Conservation (phyloP, 2,888 invertebrate species). For the Melinaea marsaeus region DNA sequence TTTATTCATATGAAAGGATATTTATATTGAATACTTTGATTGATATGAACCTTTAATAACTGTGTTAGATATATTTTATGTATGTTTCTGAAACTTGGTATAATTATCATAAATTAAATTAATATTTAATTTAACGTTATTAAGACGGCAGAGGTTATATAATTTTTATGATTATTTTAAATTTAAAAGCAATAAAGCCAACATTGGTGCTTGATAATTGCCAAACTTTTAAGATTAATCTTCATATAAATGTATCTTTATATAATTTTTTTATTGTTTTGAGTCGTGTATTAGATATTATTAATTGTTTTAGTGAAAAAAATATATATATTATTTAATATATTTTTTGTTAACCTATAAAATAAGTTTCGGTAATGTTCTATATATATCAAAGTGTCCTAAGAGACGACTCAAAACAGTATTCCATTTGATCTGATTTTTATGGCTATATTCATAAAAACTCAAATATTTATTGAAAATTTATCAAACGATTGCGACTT, state of each 20-base stretch:
- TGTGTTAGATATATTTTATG: too few relatives aligned
- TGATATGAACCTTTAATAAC: conserved; percentile 16
- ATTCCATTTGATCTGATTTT: conserved; percentile 27
- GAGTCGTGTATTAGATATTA: conserved; percentile 12
- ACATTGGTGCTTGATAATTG: conserved; percentile 55
- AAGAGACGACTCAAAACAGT: conserved; percentile 10
- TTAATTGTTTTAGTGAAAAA: neutral
- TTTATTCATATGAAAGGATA: neutral
- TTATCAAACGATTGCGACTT: too few relatives aligned
- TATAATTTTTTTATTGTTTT: conserved; percentile 16
- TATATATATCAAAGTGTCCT: too few relatives aligned
- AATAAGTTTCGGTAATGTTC: too few relatives aligned
- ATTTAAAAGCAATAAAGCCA: conserved; percentile 47
- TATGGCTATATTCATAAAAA: conserved; percentile 9
- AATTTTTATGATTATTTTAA: conserved; percentile 19
- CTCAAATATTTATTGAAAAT: conserved; percentile 8
- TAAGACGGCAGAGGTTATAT: neutral
- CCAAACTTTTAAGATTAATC: conserved; percentile 41
- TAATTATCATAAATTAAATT: neutral
- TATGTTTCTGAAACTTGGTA: too few relatives aligned
- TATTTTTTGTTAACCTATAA: neutral
- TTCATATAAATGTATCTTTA: conserved; percentile 22
- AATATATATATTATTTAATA: neutral
- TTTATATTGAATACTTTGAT: conserved; percentile 1
- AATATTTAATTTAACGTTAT: conserved; percentile 7